A percentile compares a stretch with the other conserved stretches of the same genome.
phyloP scores from a whole-genome alignment of 2,888 invertebrate species.

The Odontocerum albicorne region DNA sequence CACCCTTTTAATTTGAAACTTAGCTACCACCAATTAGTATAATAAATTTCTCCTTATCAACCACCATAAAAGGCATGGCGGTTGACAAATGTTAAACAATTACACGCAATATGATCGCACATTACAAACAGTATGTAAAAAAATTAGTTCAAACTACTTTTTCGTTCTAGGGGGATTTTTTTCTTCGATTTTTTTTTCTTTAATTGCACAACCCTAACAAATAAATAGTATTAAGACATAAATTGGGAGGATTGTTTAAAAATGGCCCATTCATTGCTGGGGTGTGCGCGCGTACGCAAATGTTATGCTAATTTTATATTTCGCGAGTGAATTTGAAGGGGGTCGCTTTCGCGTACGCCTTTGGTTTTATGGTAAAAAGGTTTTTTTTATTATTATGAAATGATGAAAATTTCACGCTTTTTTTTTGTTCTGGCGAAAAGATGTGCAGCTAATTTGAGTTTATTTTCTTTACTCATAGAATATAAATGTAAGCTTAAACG shows the following conservation, averaged over 20 bases:
- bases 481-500: too few species aligned
- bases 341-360: too few species aligned
- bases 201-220: slow-evolving; percentile 24
- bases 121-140: slow-evolving; percentile 20
- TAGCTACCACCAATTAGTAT: slow-evolving; percentile 20
- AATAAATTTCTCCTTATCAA: slow-evolving; percentile 9
- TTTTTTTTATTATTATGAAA: too few species aligned
- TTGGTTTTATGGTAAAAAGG: too few species aligned
- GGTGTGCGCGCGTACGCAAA: slow-evolving; percentile 31
- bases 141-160: slow-evolving; percentile 12
- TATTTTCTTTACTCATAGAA: too few species aligned
- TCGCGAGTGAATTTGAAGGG: too few species aligned
- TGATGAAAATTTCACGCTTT: too few species aligned
- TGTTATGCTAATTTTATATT: slow-evolving; percentile 34
- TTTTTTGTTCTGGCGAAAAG: too few species aligned
- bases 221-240: slow-evolving; percentile 30
- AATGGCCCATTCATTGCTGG: slow-evolving; percentile 22
- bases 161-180: slow-evolving; percentile 20
- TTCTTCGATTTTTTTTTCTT: slow-evolving; percentile 28
- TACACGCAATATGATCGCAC: slow-evolving; percentile 19
- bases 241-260: slow-evolving; percentile 32
- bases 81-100: slow-evolving; percentile 15
- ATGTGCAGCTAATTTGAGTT: too few species aligned
- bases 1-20: slow-evolving; percentile 17
- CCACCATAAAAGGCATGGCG: slow-evolving; percentile 4